phyloP scores from a whole-genome alignment of 2,888 invertebrate species.

The Eudasyphora cyanicolor region DNA sequence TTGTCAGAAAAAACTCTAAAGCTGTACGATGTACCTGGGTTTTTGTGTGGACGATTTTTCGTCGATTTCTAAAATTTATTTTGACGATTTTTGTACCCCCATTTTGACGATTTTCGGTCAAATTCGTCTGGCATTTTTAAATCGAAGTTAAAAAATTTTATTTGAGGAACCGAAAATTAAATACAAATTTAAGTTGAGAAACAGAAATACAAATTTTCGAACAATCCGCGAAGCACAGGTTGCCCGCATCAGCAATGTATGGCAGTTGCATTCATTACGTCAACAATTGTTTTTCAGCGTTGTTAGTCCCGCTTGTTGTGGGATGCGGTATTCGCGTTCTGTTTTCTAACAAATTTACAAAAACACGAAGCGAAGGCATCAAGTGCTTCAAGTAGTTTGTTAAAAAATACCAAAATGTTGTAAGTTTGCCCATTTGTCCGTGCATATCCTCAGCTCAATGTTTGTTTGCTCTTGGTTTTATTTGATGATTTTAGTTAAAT shows the following conservation, averaged over 20 bases:
- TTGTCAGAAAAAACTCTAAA: too few species aligned
- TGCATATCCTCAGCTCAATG: neutral
- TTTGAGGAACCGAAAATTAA: too few species aligned
- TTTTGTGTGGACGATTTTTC: too few species aligned
- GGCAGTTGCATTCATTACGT: constrained; percentile 56
- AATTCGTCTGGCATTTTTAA: too few species aligned
- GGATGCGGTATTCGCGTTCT: constrained; percentile 24
- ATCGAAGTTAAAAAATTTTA: too few species aligned
- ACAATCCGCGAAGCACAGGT: too few species aligned
- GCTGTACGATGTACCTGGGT: too few species aligned
- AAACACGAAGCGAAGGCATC: constrained; percentile 39
- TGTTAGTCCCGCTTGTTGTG: constrained; percentile 34
- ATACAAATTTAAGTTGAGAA: too few species aligned
- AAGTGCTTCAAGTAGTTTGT: constrained; percentile 57
- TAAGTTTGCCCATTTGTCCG: constrained; percentile 33
- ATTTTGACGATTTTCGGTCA: too few species aligned
- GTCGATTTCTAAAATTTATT: too few species aligned
- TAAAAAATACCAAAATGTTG: constrained; percentile 53
- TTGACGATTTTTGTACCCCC: too few species aligned
- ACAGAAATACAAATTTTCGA: too few species aligned
- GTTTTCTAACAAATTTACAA: constrained; percentile 61
- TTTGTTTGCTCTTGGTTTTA: constrained; percentile 39
- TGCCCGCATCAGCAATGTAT: constrained; percentile 11
- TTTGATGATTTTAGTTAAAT: constrained; percentile 42
- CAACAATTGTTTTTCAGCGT: constrained; percentile 49